A percentile compares a stretch with the other conserved stretches of the same genome.
Conservation (phyloP, 2,888 invertebrate genomes). For the Lymantria monacha region DNA sequence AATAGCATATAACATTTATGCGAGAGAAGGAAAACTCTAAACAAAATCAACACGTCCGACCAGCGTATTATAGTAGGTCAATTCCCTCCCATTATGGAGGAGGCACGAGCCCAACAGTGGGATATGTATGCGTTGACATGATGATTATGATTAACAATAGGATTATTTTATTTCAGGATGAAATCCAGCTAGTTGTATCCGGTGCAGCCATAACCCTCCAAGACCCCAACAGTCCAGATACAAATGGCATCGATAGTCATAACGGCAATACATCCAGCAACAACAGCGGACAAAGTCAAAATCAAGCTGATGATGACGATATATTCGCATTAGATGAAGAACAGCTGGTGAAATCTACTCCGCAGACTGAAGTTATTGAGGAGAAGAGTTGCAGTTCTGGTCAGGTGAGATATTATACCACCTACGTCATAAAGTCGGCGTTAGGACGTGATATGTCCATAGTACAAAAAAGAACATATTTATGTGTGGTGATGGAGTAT, state of each 20-base stretch:
- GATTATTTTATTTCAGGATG: constrained; percentile 60
- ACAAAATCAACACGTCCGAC: too few species aligned
- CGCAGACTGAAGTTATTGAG: constrained; percentile 33
- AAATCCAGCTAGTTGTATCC: constrained; percentile 85
- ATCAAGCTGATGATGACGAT: constrained; percentile 86
- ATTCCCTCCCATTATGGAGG: too few species aligned
- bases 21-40: too few species aligned
- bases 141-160: too few species aligned
- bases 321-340: constrained; percentile 93
- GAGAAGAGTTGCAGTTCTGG: constrained; percentile 46
- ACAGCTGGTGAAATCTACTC: constrained; percentile 57
- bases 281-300: constrained; percentile 28
- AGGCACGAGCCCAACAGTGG: too few species aligned
- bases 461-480: too few species aligned
- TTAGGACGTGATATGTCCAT: too few species aligned
- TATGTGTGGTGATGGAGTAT: too few species aligned
- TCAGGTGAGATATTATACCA: constrained; percentile 35
- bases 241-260: constrained; percentile 11
- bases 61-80: too few species aligned
- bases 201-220: constrained; percentile 89
- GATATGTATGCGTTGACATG: too few species aligned
- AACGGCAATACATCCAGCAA: constrained; percentile 21
- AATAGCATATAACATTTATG: too few species aligned
- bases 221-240: constrained; percentile 48
- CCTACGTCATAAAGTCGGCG: too few species aligned